phyloP scores from a whole-genome alignment of 2,113 vertebrate genomes.

The Cynoglossus semilaevis region DNA sequence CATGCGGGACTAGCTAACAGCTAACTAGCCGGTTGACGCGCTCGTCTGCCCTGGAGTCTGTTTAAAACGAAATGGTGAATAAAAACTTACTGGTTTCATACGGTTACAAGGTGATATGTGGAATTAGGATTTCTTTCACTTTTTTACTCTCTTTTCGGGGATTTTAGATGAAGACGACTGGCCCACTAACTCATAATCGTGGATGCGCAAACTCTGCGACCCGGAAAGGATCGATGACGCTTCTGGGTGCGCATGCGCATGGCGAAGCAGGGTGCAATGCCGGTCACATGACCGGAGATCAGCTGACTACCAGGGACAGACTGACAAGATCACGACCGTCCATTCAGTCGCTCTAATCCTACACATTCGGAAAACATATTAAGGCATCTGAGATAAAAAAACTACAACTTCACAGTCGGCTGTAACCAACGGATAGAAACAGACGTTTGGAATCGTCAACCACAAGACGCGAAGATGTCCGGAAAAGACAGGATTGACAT shows the following conservation, averaged over 20 bases:
- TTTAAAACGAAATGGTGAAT: neutral
- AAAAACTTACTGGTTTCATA: constrained; percentile 65
- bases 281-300: constrained; percentile 45
- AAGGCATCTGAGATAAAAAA: neutral
- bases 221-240: constrained; percentile 59
- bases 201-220: constrained; percentile 55
- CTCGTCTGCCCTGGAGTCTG: neutral
- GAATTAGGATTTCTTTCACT: neutral
- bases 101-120: constrained; percentile 36
- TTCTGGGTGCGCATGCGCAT: constrained; percentile 25
- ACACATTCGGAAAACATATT: neutral
- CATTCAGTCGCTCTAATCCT: constrained; percentile 24
- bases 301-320: constrained; percentile 59
- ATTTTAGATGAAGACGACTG: constrained; percentile 14
- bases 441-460: constrained; percentile 18
- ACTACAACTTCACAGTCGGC: neutral
- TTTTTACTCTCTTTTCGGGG: neutral
- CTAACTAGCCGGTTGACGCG: constrained; percentile 22
- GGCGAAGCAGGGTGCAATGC: neutral
- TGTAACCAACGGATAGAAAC: neutral
- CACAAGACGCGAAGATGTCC: constrained; percentile 83
- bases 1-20: constrained; percentile 67
- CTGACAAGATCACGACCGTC: constrained; percentile 58
- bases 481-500: constrained; percentile 95
- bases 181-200: constrained; percentile 58